Conservation (phyloP, 2,888 invertebrate genomes). For the Zonitis immaculata region DNA sequence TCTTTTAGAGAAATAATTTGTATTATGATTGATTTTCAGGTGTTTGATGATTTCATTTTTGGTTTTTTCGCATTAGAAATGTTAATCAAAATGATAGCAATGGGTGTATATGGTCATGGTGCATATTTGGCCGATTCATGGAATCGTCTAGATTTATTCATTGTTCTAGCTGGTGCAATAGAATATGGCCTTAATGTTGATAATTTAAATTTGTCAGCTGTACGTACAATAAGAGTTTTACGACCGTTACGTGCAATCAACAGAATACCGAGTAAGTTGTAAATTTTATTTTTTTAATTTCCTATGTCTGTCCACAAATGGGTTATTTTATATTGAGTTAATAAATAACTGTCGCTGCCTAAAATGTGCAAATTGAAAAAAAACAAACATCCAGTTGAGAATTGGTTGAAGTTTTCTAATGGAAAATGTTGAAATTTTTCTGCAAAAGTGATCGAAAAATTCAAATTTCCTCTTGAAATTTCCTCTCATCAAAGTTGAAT, state of each 20-base stretch:
- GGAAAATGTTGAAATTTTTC: no score
- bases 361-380: no score
- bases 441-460: no score
- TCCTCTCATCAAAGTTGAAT: no score
- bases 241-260: conserved; percentile 97
- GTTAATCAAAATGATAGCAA: conserved; percentile 97
- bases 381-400: no score
- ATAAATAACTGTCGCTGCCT: no score
- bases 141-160: conserved; percentile 98
- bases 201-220: conserved; percentile 97
- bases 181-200: conserved; percentile 93
- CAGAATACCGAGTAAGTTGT: conserved; percentile 95
- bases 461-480: no score
- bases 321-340: no score
- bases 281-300: no score
- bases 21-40: conserved; percentile 52
- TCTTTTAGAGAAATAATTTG: no score
- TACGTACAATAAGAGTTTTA: conserved; percentile 95
- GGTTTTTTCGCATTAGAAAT: conserved; percentile 97
- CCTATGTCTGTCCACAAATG: no score
- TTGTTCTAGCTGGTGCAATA: conserved; percentile 88
- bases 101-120: conserved; percentile 91
- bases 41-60: conserved; percentile 98
- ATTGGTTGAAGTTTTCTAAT: no score
- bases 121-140: conserved; percentile 97